phyloP scores from a whole-genome alignment of 2,888 invertebrate species.

The Oligia fasciuncula region DNA sequence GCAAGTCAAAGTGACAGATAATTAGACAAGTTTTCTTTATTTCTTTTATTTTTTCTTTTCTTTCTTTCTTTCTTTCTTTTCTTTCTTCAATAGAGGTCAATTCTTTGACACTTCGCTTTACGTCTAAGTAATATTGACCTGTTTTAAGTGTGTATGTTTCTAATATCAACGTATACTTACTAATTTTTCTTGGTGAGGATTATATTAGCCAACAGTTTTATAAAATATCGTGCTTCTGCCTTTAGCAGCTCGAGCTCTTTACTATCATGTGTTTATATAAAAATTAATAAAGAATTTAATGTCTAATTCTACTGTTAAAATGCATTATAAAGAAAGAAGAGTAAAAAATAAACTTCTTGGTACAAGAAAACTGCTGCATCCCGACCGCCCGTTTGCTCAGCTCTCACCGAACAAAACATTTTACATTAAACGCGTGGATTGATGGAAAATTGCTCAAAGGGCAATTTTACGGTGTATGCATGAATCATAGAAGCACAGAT shows the following conservation, averaged over 20 bases:
- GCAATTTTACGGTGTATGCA: conserved; percentile 62
- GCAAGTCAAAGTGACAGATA: not conserved
- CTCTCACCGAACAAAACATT: conserved; percentile 73
- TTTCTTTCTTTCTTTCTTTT: not conserved
- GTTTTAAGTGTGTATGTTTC: not conserved
- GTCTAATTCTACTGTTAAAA: not conserved
- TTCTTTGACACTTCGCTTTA: not conserved
- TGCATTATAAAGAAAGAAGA: not conserved
- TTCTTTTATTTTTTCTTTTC: not conserved
- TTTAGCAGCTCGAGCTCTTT: not conserved
- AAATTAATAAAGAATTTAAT: too few species aligned
- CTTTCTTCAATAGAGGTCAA: not conserved
- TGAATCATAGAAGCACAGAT: conserved; percentile 36
- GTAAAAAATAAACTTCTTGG: not conserved
- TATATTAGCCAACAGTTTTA: not conserved
- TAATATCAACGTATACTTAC: not conserved
- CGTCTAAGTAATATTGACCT: not conserved
- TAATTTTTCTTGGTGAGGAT: not conserved
- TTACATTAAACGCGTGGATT: conserved; percentile 78
- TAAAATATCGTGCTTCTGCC: not conserved
- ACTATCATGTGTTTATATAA: not conserved
- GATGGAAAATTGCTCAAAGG: conserved; percentile 81
- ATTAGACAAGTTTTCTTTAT: not conserved
- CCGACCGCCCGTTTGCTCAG: conserved; percentile 63
- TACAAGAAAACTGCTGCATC: conserved; percentile 34